A percentile compares a stretch with the other conserved stretches of the same genome.
phyloP scores from a whole-genome alignment of 2,888 invertebrate genomes.

The Oxytorus armatus region DNA sequence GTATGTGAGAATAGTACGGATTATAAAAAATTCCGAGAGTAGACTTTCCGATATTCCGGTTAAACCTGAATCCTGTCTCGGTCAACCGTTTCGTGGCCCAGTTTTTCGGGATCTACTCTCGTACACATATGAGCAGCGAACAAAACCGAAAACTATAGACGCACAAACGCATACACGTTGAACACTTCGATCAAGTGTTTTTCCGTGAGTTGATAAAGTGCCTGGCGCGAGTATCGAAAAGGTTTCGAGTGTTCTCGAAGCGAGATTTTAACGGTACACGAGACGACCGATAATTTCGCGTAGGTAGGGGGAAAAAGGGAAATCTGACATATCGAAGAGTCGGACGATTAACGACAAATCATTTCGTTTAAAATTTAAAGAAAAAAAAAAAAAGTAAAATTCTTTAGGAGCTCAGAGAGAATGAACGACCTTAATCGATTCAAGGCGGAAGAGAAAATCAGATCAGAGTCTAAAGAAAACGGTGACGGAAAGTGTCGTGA shows the following conservation, averaged over 20 bases:
- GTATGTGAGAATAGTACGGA: not conserved
- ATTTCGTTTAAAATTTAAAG: not conserved
- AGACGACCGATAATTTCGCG: not conserved
- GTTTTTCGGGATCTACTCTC: slow-evolving; percentile 69
- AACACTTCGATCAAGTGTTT: too few species aligned
- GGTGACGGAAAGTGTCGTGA: slow-evolving; percentile 43
- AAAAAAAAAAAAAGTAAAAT: not conserved
- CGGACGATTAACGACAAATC: slow-evolving; percentile 7
- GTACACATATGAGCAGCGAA: not conserved
- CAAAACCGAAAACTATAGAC: too few species aligned
- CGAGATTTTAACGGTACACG: too few species aligned
- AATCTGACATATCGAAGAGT: not conserved
- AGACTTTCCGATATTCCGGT: slow-evolving; percentile 57
- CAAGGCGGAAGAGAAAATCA: slow-evolving; percentile 54
- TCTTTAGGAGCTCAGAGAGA: not conserved
- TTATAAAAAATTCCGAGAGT: not conserved
- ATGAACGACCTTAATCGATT: slow-evolving; percentile 61
- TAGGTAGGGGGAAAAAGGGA: not conserved
- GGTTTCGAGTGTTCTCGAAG: slow-evolving; percentile 15
- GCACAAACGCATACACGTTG: too few species aligned
- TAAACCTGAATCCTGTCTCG: slow-evolving; percentile 69
- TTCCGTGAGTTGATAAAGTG: not conserved
- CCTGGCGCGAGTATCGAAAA: not conserved
- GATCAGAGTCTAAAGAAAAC: slow-evolving; percentile 38
- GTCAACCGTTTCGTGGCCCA: slow-evolving; percentile 76